Base-by-base conservation (phyloP, 1,140 invertebrate genomes). In the Drosophila bocki region DNA sequence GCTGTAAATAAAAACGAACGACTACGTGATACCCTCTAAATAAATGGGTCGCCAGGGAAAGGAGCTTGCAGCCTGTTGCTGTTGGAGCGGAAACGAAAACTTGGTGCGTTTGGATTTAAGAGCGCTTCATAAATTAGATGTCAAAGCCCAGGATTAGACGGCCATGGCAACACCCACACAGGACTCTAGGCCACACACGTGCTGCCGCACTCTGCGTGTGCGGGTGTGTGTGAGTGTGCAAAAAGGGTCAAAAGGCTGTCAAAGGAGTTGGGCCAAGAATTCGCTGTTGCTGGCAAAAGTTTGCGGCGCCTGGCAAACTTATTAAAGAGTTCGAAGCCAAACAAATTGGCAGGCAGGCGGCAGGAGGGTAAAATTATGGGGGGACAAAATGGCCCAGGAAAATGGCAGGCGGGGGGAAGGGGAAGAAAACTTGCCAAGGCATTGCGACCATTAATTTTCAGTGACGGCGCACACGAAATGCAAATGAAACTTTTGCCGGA, bases 121-220 rank as follows among this genome's bases (percentile, higher is more conserved):
- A 68, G 72, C 57, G 80, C 82, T 88, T 88, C 84, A 84, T 87
- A 87, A 87, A 87, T 87, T 88, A 87, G 84, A 88, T 63, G 84
- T 80, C 84, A 88, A 87, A 87, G 74, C 84, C 58, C 41, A 42
- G 68, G 77, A 78, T 83, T 65, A 80, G 64, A 67, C 84, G 82
- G 54, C 60, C 70, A 60, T 70, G 63, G 63, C 41, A 62, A 71
- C 58, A 58, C 54, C 56, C 29, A 58, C 59, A 59, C 29, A 41
- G 48, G 42, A 45, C 39, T 56, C 32, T 39, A 32, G n/a, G 47
- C 50, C 48, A 51, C 67, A 63, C 48, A 70, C 67, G 41, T 51
- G 33, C 51, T 54, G 51, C 51, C 51, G 3, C 39, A 32, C 15
- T 47, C 5, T 7, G 11, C 12, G 44, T 41, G 48, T 9, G 29